Evolutionary conservation across 2,113 vertebrate genomes (phyloP).

Genomic region (Seriola quinqueradiata): DNA sequence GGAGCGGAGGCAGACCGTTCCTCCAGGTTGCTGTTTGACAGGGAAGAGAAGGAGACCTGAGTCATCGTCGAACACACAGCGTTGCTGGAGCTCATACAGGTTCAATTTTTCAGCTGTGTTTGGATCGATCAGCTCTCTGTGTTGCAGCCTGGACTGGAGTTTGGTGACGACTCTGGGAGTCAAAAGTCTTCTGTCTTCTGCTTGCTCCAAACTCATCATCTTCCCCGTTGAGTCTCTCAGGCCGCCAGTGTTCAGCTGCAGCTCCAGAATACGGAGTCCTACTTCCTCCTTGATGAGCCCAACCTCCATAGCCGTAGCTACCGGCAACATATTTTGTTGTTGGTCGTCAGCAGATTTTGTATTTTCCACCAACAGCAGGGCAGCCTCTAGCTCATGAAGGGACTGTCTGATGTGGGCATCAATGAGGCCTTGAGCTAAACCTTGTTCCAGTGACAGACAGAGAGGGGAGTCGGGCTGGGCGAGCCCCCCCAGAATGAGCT

Average conservation of each 20-base stretch:
- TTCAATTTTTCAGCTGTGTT: conserved; percentile 91
- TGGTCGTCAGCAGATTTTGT: conserved; percentile 32
- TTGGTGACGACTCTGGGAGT: conserved; percentile 75
- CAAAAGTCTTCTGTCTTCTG: conserved; percentile 82
- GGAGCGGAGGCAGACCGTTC: conserved; percentile 88
- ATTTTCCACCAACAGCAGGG: conserved; percentile 79
- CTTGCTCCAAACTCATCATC: conserved; percentile 84
- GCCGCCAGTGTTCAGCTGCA: conserved; percentile 87
- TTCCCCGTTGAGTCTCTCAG: conserved; percentile 74
- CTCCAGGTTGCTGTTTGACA: conserved; percentile 89
- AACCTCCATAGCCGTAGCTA: conserved; percentile 85
- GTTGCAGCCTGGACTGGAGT: conserved; percentile 80
- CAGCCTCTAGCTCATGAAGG: conserved; percentile 85
- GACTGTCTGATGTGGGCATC: conserved; percentile 79
- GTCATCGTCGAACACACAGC: conserved; percentile 86
- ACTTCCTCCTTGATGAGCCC: conserved; percentile 85
- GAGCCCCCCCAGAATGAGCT: conserved; percentile 90
- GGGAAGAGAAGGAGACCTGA: conserved; percentile 90
- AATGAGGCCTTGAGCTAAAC: conserved; percentile 86
- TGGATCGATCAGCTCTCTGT: conserved; percentile 91
- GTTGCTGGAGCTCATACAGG: conserved; percentile 85
- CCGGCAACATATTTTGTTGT: conserved; percentile 77
- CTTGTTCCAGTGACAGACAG: conserved; percentile 87
- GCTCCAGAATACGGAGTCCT: conserved; percentile 90
- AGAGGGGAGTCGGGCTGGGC: conserved; percentile 86